Evolutionary conservation across 2,888 invertebrate species (phyloP).

Genomic region (Lapara coniferarum): DNA sequence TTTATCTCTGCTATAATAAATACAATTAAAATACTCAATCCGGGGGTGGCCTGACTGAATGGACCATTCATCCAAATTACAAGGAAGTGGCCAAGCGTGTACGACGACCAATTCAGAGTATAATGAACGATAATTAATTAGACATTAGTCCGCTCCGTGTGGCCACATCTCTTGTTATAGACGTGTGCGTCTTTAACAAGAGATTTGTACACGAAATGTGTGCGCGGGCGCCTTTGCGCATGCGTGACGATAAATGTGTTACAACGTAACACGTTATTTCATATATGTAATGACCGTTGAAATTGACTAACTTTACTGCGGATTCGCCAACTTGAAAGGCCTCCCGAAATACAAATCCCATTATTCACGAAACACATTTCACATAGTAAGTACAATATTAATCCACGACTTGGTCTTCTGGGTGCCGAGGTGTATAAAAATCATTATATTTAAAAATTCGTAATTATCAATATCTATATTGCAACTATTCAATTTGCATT

Average conservation of each 20-base stretch:
- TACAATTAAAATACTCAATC: neutral
- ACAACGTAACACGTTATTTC: neutral
- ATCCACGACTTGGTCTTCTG: too few relatives aligned
- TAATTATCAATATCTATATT: too few relatives aligned
- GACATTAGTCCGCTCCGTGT: conserved; percentile 67
- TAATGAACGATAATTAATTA: conserved; percentile 69
- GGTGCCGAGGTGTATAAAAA: too few relatives aligned
- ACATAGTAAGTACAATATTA: too few relatives aligned
- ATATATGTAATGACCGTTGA: neutral
- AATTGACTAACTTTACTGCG: neutral
- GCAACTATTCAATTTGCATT: too few relatives aligned
- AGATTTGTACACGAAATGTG: conserved; percentile 73
- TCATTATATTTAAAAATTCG: too few relatives aligned
- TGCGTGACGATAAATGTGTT: neutral
- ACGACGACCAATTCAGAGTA: conserved; percentile 62
- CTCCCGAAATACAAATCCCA: too few relatives aligned
- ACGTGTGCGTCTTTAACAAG: conserved; percentile 56
- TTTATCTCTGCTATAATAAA: neutral
- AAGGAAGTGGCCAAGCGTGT: conserved; percentile 11
- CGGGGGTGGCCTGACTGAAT: conserved; percentile 4
- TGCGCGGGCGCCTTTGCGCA: conserved; percentile 51
- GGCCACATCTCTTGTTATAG: conserved; percentile 44
- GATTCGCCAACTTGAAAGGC: too few relatives aligned
- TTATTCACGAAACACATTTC: too few relatives aligned
- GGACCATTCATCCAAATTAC: conserved; percentile 15